Evolutionary conservation across 2,113 vertebrate species (phyloP), one percentile per base, ranked within the genome.

Genomic region (Catharus bicknelli): DNA sequence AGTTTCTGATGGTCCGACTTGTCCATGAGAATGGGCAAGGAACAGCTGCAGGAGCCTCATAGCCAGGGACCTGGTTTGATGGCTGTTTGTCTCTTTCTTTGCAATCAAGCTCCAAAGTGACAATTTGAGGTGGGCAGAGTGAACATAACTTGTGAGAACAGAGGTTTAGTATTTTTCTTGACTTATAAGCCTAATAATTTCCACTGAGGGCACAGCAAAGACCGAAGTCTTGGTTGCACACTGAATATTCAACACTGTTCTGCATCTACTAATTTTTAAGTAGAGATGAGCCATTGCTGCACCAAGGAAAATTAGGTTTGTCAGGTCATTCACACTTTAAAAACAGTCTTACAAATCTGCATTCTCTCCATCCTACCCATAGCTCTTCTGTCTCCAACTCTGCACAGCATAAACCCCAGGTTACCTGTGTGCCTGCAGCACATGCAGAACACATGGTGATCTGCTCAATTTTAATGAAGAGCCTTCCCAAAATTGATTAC

Each of bases 401-500:
- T 32, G 88, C 55, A 61, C 6, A 29, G 36, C 43, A 7, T 11
- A 82, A 86, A 53, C 74, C 66, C 43, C 26, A 34, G 66, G 43
- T 77, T 92, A 70, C 23, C 36, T 1, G 1, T 13, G 47, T 17
- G 64, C 73, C 79, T 26, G 40, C 23, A 5, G 32, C 29, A 50
- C 74, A 11, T 4, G 29, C 59, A 36, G 70, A 80, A 51, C 20
- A 11, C 21, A 9, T 1, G 12, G 34, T 0, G 5, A 45, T 77
- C 62, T 20, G 51, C 16, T 85, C 82, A 16, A 14, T 77, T 89
- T 83, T 92, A 92, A 94, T 77, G 81, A 79, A 73, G 45, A 78
- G 32, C 16, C 8, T 87, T 93, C 89, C 87, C 72, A 83, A 87
- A 87, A 94, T 77, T 91, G 92, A 79, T 91, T 86, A 90, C 50